Evolutionary conservation across 2,888 invertebrate species (phyloP).

Genomic region (Spicauda simplicius): DNA sequence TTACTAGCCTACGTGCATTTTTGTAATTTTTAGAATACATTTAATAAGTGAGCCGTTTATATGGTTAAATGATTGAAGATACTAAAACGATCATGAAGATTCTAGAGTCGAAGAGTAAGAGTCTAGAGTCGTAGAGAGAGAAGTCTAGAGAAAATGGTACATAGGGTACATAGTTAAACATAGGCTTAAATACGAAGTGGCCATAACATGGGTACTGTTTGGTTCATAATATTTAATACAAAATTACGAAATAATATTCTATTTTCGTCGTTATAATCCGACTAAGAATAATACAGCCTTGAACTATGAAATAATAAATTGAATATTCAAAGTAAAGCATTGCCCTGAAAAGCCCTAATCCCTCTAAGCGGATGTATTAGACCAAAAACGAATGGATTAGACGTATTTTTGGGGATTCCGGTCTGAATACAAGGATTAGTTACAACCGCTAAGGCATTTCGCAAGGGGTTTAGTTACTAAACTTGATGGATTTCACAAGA

Average conservation of each 20-base stretch:
- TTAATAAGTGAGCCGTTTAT: too few relatives aligned
- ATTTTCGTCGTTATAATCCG: neutral
- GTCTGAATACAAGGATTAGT: conserved; percentile 27
- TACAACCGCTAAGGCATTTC: conserved; percentile 17
- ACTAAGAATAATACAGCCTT: neutral
- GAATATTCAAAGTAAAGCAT: neutral
- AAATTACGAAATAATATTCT: neutral
- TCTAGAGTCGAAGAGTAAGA: too few relatives aligned
- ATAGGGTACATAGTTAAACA: too few relatives aligned
- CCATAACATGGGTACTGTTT: too few relatives aligned
- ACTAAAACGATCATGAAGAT: too few relatives aligned
- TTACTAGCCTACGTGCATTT: too few relatives aligned
- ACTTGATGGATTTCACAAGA: conserved; percentile 20
- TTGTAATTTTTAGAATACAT: too few relatives aligned
- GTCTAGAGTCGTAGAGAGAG: too few relatives aligned
- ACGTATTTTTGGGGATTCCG: conserved; percentile 31
- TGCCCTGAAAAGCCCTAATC: neutral
- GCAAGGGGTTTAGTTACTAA: conserved; percentile 20
- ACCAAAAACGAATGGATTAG: conserved; percentile 22
- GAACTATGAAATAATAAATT: neutral
- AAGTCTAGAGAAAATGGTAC: too few relatives aligned
- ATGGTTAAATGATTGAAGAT: too few relatives aligned
- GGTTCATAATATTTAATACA: too few relatives aligned
- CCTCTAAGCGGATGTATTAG: conserved; percentile 17
- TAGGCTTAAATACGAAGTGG: too few relatives aligned